Evolutionary conservation across 2,888 invertebrate species (phyloP).

Genomic region (Trilocha varians): DNA sequence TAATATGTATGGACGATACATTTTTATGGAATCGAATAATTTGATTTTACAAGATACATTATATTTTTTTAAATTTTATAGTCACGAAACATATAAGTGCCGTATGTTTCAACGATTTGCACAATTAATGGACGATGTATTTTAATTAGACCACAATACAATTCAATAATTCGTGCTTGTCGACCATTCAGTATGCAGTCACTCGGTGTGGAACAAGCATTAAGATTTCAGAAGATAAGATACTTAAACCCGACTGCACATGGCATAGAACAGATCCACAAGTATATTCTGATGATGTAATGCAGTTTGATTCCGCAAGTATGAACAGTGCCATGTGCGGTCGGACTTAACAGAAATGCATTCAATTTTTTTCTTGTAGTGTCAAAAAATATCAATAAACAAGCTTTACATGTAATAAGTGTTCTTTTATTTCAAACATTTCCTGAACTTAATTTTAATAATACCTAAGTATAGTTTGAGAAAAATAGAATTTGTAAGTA

Average conservation of each 20-base stretch:
- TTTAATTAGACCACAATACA: not conserved
- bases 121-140: not conserved
- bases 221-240: not conserved
- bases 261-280: too few relatives aligned
- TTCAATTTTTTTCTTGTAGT: too few relatives aligned
- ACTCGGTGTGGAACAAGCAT: not conserved
- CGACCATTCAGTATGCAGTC: not conserved
- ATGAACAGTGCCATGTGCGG: too few relatives aligned
- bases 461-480: too few relatives aligned
- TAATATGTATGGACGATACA: not conserved
- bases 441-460: not conserved
- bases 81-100: not conserved
- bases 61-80: not conserved
- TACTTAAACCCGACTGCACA: too few relatives aligned
- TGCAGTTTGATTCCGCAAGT: too few relatives aligned
- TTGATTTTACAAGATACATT: too few relatives aligned
- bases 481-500: too few relatives aligned
- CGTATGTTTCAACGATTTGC: not conserved
- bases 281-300: too few relatives aligned
- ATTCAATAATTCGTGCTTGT: not conserved
- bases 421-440: not conserved
- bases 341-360: too few relatives aligned
- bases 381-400: conserved; percentile 1
- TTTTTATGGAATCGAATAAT: too few relatives aligned
- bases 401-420: not conserved